These are phyloP conservation scores for Heliconius ismenius DNA, from an alignment of 2,888 invertebrate genomes.

Conservation along the genomic window DNA sequence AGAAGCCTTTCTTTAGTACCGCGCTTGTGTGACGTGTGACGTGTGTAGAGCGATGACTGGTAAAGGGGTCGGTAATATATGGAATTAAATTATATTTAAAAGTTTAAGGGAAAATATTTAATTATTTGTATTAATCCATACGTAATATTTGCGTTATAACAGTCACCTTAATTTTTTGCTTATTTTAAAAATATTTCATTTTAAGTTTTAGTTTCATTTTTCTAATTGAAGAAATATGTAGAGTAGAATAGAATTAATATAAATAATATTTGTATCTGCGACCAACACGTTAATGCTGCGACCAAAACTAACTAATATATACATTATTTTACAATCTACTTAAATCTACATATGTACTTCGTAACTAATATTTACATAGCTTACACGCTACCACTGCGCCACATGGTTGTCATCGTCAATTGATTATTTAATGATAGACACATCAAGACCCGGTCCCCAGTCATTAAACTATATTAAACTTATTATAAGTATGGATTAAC, in stretches of 20 bases:
- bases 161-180: fast-evolving
- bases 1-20: constrained; percentile 42
- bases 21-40: constrained; percentile 11
- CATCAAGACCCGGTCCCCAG: constrained; percentile 4
- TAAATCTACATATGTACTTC: not conserved
- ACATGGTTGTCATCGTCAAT: not conserved
- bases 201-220: not conserved
- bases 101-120: not conserved
- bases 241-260: too few relatives aligned
- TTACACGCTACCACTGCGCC: not conserved
- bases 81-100: not conserved
- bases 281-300: too few relatives aligned
- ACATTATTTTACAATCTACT: too few relatives aligned
- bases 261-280: too few relatives aligned
- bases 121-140: not conserved
- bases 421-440: constrained; percentile 31
- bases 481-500: constrained; percentile 33
- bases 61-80: constrained; percentile 17
- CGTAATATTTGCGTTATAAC: not conserved
- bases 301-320: too few relatives aligned
- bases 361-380: not conserved
- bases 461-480: constrained; percentile 28
- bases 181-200: too few relatives aligned
- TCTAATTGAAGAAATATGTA: not conserved
- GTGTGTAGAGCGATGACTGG: constrained; percentile 10